Evolutionary conservation across 2,888 invertebrate species (phyloP), one percentile per base, ranked within the genome.

Genomic region (Drosophila pegasa): DNA sequence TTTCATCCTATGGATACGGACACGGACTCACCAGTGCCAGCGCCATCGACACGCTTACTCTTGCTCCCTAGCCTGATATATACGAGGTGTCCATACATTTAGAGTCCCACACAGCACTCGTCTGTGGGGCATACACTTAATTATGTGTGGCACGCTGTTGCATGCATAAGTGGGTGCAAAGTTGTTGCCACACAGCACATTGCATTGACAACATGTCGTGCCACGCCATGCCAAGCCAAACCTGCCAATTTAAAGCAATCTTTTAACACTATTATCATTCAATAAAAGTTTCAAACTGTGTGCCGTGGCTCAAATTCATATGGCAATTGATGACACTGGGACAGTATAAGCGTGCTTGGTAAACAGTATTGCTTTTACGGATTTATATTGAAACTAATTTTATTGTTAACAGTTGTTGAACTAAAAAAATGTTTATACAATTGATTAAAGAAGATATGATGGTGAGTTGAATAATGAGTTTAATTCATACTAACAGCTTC

Each of bases 141-240:
- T 60, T 65, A 16, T 51, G 45, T 60, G 41, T 62, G 40, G 9
- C 57, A 47, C 52, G 22, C 20, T 60, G 74, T 68, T 67, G 68
- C 78, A 73, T 60, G 68, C 48, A 55, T 31, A 40, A 50, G 25
- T 51, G 37, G 38, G 40, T 52, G 22, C 40, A 55, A 64, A 56
- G 18, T 38, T 50, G 56, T 59, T 56, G 63, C 38, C 56, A 68
- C 55, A 50, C 8, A 22, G n/a, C 48, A 51, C 54, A 65, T 40
- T 60, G 37, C 38, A 51, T 43, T 66, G 54, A 50, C 57, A 50
- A 58, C 40, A 6, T 16, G 57, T 14, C 51, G 40, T 29, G n/a
- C 22, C 25, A 9, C 1, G 25, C 8, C 41, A 41, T 14, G 22
- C 20, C 3, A 22, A 3, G 14, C 22, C 3, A 14, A n/a, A n/a